Base-by-base conservation (phyloP, 1,140 invertebrate genomes). In the Neodiprion fabricii region DNA sequence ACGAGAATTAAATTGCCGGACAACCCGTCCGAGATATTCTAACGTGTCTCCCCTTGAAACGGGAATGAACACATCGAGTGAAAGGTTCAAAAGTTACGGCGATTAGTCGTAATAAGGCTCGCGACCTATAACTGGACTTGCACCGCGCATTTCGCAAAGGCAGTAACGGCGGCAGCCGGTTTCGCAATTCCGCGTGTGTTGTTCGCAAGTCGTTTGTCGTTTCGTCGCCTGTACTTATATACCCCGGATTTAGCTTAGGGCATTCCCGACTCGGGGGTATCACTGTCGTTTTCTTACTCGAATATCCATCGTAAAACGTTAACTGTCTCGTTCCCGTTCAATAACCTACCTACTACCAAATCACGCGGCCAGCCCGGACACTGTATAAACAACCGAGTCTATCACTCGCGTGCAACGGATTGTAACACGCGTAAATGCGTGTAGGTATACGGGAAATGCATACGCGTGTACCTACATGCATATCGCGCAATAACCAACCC, bases 91-190 rank as follows among this genome's bases (percentile, higher is more conserved):
- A 61, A 61, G 53, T 61, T 61, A 17, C n/a, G n/a, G n/a, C 53
- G 53, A 61, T 61, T 61, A 61, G 53, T 61, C 53, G 53, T 61
- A 61, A 61, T 61, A 61, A 61, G 53, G 53, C 53, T 61, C 53
- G 53, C n/a, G 53, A 61, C 53, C 53, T 61, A 61, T 40, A 40
- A 40, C 53, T 17, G 53, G 53, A 61, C 53, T 61, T 11, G 53
- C 53, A 61, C 9, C 53, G 53, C n/a, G 53, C 53, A 61, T 61
- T 61, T 61, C 53, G 53, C 53, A 61, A 61, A 61, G n/a, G 11
- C 8, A 61, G 53, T 14, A 61, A 40, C 28, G 28, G 5, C 28
- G 28, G 53, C 53, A 61, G 11, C n/a, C 53, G 53, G 53, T 61
- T 61, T 61, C 53, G 53, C 53, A 61, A 61, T 14, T 40, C 28